A percentile compares a stretch with the other conserved stretches of the same genome.
phyloP scores from a whole-genome alignment of 2,113 vertebrate genomes.

The Myotis brandtii region DNA sequence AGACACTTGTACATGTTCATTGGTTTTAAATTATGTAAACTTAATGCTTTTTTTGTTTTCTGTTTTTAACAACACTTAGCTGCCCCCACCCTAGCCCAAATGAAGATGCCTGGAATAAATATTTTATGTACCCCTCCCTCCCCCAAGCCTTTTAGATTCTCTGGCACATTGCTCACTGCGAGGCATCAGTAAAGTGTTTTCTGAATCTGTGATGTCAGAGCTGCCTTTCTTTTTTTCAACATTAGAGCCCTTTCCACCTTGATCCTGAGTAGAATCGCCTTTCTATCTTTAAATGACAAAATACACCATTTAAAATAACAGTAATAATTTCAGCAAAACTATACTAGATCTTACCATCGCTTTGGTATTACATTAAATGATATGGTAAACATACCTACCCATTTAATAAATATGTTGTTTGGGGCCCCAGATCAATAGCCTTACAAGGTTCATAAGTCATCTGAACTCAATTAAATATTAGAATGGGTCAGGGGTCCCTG shows the following conservation, averaged over 20 bases:
- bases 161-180: rapidly evolving
- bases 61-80: neutral
- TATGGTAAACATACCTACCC: neutral
- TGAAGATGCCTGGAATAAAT: too few relatives aligned
- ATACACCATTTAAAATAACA: too few relatives aligned
- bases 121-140: neutral
- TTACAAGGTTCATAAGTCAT: neutral
- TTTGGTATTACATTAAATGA: neutral
- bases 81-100: neutral
- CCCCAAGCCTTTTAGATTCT: neutral
- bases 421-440: neutral
- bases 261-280: neutral
- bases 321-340: neutral
- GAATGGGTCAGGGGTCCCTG: neutral
- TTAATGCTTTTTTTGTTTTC: neutral
- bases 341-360: too few relatives aligned
- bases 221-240: neutral
- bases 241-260: neutral
- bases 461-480: neutral
- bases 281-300: neutral
- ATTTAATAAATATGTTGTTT: neutral
- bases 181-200: neutral
- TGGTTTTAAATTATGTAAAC: neutral
- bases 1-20: neutral
- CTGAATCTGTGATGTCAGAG: too few relatives aligned